Base-by-base conservation (phyloP, 2,797 vertebrate genomes). In the Chaetodon trifasciatus region DNA sequence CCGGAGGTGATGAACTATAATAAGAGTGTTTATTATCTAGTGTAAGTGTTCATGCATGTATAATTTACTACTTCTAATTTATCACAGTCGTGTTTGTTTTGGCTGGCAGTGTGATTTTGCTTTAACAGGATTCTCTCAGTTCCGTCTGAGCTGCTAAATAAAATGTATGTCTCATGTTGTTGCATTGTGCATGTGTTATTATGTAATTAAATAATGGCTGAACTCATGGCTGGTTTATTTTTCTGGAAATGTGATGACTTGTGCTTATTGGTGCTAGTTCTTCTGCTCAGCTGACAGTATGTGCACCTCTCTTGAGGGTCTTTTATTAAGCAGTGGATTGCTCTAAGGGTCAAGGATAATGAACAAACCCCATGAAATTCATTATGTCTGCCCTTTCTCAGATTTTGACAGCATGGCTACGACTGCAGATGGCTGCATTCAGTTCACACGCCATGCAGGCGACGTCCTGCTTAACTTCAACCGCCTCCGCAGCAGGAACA, bases 401-500 rank as follows among this genome's bases (percentile, higher is more conserved):
- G 92, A 93, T 91, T 94, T 89, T 76, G 87, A 95, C 92, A 81
- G 90, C 87, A 99, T 98, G 97, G 96, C 97, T 88, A 96, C 94
- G 0, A 94, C 95, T 3, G 94, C 96, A 88, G 97, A 99, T 90
- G 98, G 97, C 93, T 99, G 98, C 89, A 97, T 99, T 92, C 98
- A 98, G 92, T 99, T 99, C 92, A 99, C 97, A 6, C 97, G 97
- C 68, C 98, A 99, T 0, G 97, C 98, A 0, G 97, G 97, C 0
- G 97, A 99, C 0, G 97, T 99, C 71, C 95, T 99, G 78, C 96
- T 99, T 86, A 99, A 99, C 81, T 97, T 99, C 74, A 98, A 99
- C 92, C 96, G 97, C 57, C 97, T 99, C 42, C 96, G 98, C 70
- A 97, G 96, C 92, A 93, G 97, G 28, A 97, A 97, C 85, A 96